A percentile compares a stretch with the other conserved stretches of the same genome.
Evolutionary conservation across 2,888 invertebrate genomes (phyloP).

Genomic region (Phytoseiulus persimilis): DNA sequence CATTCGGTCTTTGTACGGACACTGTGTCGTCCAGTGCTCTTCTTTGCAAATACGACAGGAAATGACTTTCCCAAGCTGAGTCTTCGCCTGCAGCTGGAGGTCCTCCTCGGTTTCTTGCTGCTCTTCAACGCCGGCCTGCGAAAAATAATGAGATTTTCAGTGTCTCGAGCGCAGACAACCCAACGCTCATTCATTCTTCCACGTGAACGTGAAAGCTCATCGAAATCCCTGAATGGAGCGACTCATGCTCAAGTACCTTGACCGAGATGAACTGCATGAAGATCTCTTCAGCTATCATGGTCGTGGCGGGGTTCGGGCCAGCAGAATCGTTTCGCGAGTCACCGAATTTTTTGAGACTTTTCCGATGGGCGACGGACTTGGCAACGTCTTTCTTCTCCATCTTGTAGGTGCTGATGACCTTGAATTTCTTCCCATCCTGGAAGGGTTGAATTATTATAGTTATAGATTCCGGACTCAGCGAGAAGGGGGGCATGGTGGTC

Average conservation of each 20-base stretch:
- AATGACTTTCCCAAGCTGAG: conserved; percentile 59
- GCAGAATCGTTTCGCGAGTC: conserved; percentile 79
- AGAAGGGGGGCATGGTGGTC: not conserved
- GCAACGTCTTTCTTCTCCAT: conserved; percentile 71
- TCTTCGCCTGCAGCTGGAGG: conserved; percentile 72
- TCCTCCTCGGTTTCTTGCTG: conserved; percentile 77
- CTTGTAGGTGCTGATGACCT: conserved; percentile 66
- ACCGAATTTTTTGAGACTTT: conserved; percentile 93
- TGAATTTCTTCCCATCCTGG: conserved; percentile 73
- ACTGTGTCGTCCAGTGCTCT: conserved; percentile 96
- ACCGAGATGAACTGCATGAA: conserved; percentile 61
- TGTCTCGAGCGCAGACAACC: not conserved
- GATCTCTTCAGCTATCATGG: conserved; percentile 89
- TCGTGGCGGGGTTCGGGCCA: conserved; percentile 97
- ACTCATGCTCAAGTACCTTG: conserved; percentile 48
- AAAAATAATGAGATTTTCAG: not conserved
- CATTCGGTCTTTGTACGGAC: conserved; percentile 79
- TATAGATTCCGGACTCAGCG: not conserved
- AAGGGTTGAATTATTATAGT: not conserved
- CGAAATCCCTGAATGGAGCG: not conserved
- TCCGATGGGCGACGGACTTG: conserved; percentile 79
- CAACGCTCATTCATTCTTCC: not conserved
- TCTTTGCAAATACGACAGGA: conserved; percentile 85
- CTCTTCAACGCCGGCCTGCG: conserved; percentile 61
- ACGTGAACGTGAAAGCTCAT: too few species aligned